phyloP scores from a whole-genome alignment of 1,140 invertebrate genomes.

The Ruditapes philippinarum region DNA sequence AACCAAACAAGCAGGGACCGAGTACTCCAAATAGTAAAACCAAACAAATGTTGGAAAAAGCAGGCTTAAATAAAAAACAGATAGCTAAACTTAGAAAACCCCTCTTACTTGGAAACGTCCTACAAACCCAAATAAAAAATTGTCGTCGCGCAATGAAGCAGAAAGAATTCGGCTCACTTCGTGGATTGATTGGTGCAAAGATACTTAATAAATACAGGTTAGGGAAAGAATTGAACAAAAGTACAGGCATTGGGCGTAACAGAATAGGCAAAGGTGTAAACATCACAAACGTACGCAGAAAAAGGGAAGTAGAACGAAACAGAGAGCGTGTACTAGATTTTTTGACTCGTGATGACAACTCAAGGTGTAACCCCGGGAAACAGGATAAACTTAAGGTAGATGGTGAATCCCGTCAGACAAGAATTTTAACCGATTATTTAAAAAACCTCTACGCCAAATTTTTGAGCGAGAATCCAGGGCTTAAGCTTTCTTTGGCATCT shows the following conservation, averaged over 20 bases:
- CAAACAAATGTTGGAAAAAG: not conserved
- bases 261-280: not conserved
- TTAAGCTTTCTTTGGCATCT: constrained; percentile 43
- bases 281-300: not conserved
- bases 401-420: constrained; percentile 48
- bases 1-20: no score
- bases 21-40: not conserved
- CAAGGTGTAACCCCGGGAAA: constrained; percentile 62
- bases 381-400: constrained; percentile 36
- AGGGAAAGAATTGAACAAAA: not conserved
- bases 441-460: constrained; percentile 65
- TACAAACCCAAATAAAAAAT: constrained; percentile 23
- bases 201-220: constrained; percentile 48
- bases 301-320: constrained; percentile 1
- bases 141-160: not conserved
- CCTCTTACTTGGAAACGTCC: constrained; percentile 52
- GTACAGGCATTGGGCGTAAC: constrained; percentile 8
- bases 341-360: constrained; percentile 68
- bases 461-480: constrained; percentile 57
- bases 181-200: constrained; percentile 39
- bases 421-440: constrained; percentile 68
- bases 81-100: constrained; percentile 44
- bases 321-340: constrained; percentile 52
- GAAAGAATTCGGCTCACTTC: not conserved
- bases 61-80: not conserved